phyloP scores from a whole-genome alignment of 2,797 vertebrate genomes.

The Coranthus polyacanthus region DNA sequence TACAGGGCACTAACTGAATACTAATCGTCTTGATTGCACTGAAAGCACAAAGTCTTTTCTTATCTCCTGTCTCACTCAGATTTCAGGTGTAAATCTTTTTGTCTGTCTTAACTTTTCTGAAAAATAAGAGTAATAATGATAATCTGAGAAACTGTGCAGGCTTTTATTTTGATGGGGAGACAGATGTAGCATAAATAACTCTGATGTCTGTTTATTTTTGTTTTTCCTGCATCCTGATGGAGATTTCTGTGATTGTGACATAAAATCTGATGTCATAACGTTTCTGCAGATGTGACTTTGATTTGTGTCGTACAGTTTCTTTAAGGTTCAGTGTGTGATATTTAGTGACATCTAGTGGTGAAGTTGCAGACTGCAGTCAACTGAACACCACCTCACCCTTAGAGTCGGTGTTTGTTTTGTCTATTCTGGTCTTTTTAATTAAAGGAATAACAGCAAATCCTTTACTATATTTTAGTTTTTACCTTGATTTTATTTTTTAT shows the following conservation, averaged over 20 bases:
- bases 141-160: neutral
- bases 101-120: constrained; percentile 80
- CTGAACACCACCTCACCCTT: no score
- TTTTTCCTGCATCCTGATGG: constrained; percentile 1
- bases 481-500: no score
- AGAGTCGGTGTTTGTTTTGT: no score
- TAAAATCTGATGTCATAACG: constrained; percentile 33
- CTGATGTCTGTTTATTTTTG: constrained; percentile 24
- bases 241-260: constrained; percentile 25
- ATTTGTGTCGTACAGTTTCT: constrained; percentile 53
- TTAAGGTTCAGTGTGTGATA: no score
- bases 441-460: no score
- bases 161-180: constrained; percentile 33
- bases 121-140: constrained; percentile 16
- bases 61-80: constrained; percentile 61
- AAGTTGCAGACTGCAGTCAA: no score
- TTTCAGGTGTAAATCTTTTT: constrained; percentile 60
- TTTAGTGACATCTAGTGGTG: neutral
- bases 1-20: constrained; percentile 12
- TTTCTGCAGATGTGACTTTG: constrained; percentile 25
- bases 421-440: no score
- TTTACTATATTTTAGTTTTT: no score
- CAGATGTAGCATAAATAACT: constrained; percentile 49
- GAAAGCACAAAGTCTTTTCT: constrained; percentile 47
- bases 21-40: constrained; percentile 54